Evolutionary conservation across 2,888 invertebrate genomes (phyloP).

Genomic region (Spodoptera exigua): DNA sequence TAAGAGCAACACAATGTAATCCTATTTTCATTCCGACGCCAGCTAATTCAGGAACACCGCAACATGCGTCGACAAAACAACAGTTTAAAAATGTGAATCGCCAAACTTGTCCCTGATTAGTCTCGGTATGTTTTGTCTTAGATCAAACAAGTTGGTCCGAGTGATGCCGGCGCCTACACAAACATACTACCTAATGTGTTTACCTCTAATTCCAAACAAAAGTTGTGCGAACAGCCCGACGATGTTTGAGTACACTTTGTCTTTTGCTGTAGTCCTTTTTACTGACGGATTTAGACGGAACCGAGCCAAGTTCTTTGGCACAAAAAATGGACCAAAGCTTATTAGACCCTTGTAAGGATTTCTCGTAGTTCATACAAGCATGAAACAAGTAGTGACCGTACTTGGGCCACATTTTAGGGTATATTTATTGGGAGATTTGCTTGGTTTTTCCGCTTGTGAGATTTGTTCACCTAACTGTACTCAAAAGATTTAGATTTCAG

Average conservation of each 20-base stretch:
- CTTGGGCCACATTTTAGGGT: constrained; percentile 48
- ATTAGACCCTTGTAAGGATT: constrained; percentile 58
- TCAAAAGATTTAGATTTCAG: constrained; percentile 12
- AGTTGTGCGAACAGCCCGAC: constrained; percentile 73
- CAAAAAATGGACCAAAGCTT: constrained; percentile 55
- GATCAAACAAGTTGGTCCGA: constrained; percentile 80
- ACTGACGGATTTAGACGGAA: constrained; percentile 56
- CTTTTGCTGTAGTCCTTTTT: constrained; percentile 64
- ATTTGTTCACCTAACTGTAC: constrained; percentile 44
- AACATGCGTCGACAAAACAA: constrained; percentile 54
- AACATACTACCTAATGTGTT: constrained; percentile 87
- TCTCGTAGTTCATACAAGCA: constrained; percentile 55
- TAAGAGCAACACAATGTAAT: constrained; percentile 31
- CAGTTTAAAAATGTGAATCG: constrained; percentile 74
- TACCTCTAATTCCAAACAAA: constrained; percentile 85
- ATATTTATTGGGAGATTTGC: constrained; percentile 53
- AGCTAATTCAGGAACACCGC: constrained; percentile 40
- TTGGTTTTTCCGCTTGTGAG: constrained; percentile 45
- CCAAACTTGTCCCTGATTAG: constrained; percentile 80
- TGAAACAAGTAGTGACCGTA: constrained; percentile 58
- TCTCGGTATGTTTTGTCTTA: constrained; percentile 75
- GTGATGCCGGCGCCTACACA: constrained; percentile 82
- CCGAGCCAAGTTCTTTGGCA: constrained; percentile 43
- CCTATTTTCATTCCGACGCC: constrained; percentile 30
- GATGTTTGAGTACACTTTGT: constrained; percentile 69